phyloP scores from a whole-genome alignment of 2,797 vertebrate species.

The Aulostomus chinensis region DNA sequence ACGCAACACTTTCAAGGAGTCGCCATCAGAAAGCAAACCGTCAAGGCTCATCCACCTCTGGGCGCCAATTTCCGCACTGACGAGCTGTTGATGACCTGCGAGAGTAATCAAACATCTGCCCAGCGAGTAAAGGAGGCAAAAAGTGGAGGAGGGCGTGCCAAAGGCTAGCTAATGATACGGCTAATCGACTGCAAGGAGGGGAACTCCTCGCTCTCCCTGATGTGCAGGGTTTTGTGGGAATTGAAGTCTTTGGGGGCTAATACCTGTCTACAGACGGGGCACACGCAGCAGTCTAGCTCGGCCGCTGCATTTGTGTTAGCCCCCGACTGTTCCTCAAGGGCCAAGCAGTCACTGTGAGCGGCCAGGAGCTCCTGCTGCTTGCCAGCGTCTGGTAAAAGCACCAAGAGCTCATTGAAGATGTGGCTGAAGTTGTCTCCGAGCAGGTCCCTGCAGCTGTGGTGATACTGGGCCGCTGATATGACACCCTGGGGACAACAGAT shows the following conservation, averaged over 20 bases:
- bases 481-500: conserved; percentile 80
- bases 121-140: conserved; percentile 12
- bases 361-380: conserved; percentile 97
- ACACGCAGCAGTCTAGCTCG: conserved; percentile 91
- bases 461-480: conserved; percentile 91
- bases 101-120: background rate
- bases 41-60: conserved; percentile 17
- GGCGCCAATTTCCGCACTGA: conserved; percentile 14
- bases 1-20: conserved; percentile 18
- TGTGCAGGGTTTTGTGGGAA: conserved; percentile 90
- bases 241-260: conserved; percentile 88
- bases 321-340: conserved; percentile 79
- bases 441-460: conserved; percentile 90
- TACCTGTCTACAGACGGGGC: conserved; percentile 93
- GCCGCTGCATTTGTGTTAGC: conserved; percentile 50
- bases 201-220: conserved; percentile 89
- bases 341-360: conserved; percentile 85
- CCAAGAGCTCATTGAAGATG: conserved; percentile 94
- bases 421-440: conserved; percentile 91
- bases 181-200: conserved; percentile 95
- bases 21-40: conserved; percentile 18
- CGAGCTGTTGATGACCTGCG: conserved; percentile 13
- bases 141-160: background rate
- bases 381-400: conserved; percentile 90
- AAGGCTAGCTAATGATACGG: conserved; percentile 91